Percentiles rank a stretch among this genome's conserved stretches.
These are phyloP conservation scores for Netta rufina DNA, from an alignment of 2,797 vertebrate species.

Conservation along the genomic window DNA sequence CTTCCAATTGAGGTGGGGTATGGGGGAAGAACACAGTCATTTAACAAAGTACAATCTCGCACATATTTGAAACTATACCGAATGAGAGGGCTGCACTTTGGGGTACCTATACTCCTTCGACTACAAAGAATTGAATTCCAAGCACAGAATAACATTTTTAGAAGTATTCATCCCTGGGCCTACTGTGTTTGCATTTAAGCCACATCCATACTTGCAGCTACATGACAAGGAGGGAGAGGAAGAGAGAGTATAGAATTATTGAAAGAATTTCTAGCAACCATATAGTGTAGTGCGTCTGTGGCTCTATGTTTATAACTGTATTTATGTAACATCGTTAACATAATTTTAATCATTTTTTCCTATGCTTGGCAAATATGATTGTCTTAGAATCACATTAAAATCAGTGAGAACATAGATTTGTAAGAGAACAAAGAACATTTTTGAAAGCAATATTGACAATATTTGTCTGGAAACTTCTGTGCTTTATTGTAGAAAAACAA, in stretches of 20 bases:
- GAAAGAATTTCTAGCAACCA: not conserved
- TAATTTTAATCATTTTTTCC: not conserved
- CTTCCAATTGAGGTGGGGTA: not conserved
- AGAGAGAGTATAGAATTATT: not conserved
- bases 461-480: not conserved
- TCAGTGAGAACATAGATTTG: not conserved
- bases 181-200: not conserved
- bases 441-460: not conserved
- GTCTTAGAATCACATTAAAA: not conserved
- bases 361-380: not conserved
- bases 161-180: not conserved
- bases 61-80: not conserved
- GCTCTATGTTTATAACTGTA: not conserved
- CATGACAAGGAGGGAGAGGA: not conserved
- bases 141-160: not conserved
- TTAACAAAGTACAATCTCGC: not conserved
- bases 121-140: not conserved
- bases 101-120: not conserved
- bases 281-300: accelerated
- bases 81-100: not conserved
- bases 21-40: not conserved
- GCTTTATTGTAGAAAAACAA: not conserved
- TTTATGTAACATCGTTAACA: not conserved
- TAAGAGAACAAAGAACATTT: not conserved
- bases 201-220: not conserved